Evolutionary conservation across 35 echinoderm and acorn worm species (phyloP).

Genomic region (Strongylocentrotus purpuratus): DNA sequence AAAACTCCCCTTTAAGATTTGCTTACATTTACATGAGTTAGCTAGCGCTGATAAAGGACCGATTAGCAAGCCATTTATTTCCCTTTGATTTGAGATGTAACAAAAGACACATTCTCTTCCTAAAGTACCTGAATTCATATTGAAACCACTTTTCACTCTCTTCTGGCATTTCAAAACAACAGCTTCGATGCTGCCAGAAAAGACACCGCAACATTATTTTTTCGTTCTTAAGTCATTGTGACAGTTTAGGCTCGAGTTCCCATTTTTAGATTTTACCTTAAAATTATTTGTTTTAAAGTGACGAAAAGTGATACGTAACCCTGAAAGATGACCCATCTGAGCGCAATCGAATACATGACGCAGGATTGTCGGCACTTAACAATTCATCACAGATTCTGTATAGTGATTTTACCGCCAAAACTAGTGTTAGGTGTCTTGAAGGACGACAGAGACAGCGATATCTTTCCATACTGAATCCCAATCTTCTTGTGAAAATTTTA

Average conservation of each 20-base stretch:
- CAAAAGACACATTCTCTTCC: background rate
- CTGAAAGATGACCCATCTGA: background rate
- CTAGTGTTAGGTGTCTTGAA: background rate
- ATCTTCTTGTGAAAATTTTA: too few relatives aligned
- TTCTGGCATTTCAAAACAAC: background rate
- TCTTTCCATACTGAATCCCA: too few relatives aligned
- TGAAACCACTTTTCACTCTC: background rate
- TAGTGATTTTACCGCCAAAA: background rate
- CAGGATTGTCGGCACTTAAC: background rate
- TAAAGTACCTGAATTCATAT: background rate
- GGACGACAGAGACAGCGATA: too few relatives aligned
- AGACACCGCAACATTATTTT: background rate
- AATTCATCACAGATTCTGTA: background rate
- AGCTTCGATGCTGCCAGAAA: background rate
- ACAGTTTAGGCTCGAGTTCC: background rate
- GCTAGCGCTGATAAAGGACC: too few relatives aligned
- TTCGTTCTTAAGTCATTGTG: background rate
- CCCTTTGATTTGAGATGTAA: background rate
- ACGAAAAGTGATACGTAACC: background rate
- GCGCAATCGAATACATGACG: background rate
- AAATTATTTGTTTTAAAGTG: background rate
- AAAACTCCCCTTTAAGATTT: too few relatives aligned
- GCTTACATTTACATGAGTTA: too few relatives aligned
- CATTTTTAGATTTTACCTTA: background rate
- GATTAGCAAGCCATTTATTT: background rate